These are phyloP conservation scores for Cephalopterus ornatus DNA, from an alignment of 2,113 vertebrate genomes.

Conservation along the genomic window DNA sequence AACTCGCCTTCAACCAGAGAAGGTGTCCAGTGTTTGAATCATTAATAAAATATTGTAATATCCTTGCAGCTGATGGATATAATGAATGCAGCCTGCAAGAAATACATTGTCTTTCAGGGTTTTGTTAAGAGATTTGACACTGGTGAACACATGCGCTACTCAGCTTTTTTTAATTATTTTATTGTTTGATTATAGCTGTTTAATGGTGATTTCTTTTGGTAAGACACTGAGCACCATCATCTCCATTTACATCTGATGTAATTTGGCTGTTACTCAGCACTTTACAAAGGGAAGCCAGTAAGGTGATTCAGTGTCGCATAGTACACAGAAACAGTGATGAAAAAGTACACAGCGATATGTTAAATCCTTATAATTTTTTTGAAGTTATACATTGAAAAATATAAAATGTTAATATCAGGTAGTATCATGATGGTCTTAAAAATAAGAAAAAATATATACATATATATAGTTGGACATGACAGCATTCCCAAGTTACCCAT, in stretches of 20 bases:
- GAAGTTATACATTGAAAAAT: neutral
- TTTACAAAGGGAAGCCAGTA: slow-evolving; percentile 48
- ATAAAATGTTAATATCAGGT: slow-evolving; percentile 40
- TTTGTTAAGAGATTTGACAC: slow-evolving; percentile 9
- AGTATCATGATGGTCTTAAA: slow-evolving; percentile 60
- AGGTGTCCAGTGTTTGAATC: slow-evolving; percentile 8
- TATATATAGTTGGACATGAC: slow-evolving; percentile 34
- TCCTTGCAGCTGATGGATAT: slow-evolving; percentile 15
- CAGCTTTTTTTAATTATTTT: neutral
- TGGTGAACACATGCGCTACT: neutral
- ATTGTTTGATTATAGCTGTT: neutral
- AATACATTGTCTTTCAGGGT: neutral
- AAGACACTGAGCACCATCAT: slow-evolving; percentile 3
- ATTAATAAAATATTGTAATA: neutral
- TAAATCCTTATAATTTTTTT: neutral
- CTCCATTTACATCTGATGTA: neutral
- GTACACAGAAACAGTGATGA: neutral
- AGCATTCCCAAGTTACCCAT: slow-evolving; percentile 52
- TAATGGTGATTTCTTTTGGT: neutral
- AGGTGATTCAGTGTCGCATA: neutral
- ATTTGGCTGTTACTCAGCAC: slow-evolving; percentile 47
- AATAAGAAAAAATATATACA: slow-evolving; percentile 7
- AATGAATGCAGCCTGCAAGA: neutral
- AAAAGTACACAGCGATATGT: neutral
- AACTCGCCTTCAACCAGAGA: neutral